phyloP scores from a whole-genome alignment of 2,797 vertebrate species.

The Saxicola maurus region DNA sequence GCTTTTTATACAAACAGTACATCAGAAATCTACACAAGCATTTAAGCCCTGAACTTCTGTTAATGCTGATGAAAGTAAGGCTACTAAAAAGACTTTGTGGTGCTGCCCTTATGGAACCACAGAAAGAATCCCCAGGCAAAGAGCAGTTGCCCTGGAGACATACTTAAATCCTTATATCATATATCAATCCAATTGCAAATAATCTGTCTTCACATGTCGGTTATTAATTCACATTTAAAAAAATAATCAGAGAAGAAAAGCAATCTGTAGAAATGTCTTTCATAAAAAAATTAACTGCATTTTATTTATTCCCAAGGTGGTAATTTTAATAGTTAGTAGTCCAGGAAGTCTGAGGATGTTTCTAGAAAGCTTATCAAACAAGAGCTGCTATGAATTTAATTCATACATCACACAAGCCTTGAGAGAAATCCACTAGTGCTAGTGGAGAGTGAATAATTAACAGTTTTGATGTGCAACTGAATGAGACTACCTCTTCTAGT shows the following conservation, averaged over 20 bases:
- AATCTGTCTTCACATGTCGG: background rate
- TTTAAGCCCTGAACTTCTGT: background rate
- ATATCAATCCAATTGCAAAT: background rate
- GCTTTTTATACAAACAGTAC: background rate
- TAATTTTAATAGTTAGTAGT: background rate
- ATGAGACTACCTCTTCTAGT: background rate
- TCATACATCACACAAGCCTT: background rate
- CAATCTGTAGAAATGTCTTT: background rate
- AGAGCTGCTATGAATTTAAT: background rate
- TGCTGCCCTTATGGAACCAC: background rate
- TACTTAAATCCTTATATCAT: constrained; percentile 5
- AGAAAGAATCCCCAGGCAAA: background rate
- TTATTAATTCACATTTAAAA: background rate
- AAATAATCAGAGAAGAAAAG: background rate
- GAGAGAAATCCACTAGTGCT: background rate
- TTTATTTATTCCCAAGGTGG: background rate
- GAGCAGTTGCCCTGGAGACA: constrained; percentile 13
- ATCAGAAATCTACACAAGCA: background rate
- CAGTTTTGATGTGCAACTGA: background rate
- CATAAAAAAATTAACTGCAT: background rate
- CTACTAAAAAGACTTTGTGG: background rate
- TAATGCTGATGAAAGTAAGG: background rate
- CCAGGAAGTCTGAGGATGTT: background rate
- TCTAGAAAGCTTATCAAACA: background rate
- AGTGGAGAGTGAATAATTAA: background rate